Conservation (phyloP, 2,888 invertebrate species). For the Mystacides longicornis region DNA sequence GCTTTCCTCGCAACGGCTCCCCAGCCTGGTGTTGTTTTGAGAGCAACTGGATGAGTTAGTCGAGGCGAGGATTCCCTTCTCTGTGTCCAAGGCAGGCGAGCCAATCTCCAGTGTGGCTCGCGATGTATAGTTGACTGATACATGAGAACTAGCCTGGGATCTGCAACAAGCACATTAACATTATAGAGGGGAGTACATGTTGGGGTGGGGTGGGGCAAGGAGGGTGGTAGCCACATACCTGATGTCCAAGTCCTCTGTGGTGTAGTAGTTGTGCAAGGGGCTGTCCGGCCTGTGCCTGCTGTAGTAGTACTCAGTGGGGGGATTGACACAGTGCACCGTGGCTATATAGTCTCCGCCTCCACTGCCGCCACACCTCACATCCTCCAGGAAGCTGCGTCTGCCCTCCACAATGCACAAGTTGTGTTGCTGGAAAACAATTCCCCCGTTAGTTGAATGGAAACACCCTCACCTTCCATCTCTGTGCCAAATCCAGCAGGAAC, state of each 20-base stretch:
- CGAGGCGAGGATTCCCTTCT: background rate
- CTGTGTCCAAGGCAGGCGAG: conserved; percentile 25
- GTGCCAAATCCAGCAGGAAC: background rate
- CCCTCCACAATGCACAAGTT: conserved; percentile 21
- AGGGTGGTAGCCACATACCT: conserved; percentile 6
- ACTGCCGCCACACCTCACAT: conserved; percentile 32
- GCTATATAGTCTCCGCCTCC: conserved; percentile 40
- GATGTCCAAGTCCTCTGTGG: conserved; percentile 12
- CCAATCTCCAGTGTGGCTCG: conserved; percentile 49
- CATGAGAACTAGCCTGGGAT: conserved; percentile 11
- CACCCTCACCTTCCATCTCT: background rate
- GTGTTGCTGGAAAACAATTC: conserved; percentile 20
- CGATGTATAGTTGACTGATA: conserved; percentile 44
- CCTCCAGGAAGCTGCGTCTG: conserved; percentile 32
- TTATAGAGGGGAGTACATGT: too few species aligned
- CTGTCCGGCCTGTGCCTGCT: conserved; percentile 11
- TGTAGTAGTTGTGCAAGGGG: conserved; percentile 8
- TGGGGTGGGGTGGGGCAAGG: too few species aligned
- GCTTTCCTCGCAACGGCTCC: conserved; percentile 26
- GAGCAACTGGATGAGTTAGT: background rate
- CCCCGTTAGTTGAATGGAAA: background rate
- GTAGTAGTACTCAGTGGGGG: conserved; percentile 33
- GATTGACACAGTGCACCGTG: conserved; percentile 47
- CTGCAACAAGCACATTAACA: conserved; percentile 5
- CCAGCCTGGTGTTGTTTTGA: conserved; percentile 30